phyloP scores from a whole-genome alignment of 2,797 vertebrate species.

The Premnoplex brunnescens region DNA sequence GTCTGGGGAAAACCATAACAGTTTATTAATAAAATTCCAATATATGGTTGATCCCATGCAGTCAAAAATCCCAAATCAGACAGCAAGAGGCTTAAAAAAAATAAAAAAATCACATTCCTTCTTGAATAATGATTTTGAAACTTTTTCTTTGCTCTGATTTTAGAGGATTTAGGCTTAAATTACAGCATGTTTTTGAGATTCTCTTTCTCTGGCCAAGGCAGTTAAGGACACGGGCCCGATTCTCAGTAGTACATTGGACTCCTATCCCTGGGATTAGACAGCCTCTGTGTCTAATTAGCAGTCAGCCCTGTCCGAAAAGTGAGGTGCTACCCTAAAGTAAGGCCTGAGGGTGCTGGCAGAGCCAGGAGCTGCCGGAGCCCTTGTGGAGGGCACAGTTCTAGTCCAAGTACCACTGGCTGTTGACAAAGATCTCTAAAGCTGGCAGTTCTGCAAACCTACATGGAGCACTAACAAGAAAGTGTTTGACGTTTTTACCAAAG shows the following conservation, averaged over 20 bases:
- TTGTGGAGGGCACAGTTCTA: neutral
- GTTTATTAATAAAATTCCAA: neutral
- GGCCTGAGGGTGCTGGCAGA: neutral
- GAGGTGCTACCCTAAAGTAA: neutral
- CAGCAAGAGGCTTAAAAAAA: neutral
- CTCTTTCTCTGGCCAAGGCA: neutral
- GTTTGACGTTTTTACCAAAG: neutral
- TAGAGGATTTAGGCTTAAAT: neutral
- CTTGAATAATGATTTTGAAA: neutral
- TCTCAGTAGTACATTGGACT: neutral
- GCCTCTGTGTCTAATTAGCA: neutral
- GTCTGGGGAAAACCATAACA: neutral
- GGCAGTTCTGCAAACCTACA: neutral
- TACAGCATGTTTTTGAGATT: neutral
- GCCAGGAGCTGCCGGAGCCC: neutral
- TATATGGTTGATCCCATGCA: neutral
- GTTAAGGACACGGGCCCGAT: neutral
- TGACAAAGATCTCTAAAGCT: neutral
- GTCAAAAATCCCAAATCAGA: neutral
- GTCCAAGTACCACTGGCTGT: neutral
- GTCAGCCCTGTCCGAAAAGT: neutral
- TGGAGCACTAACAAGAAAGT: neutral
- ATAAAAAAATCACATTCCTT: neutral
- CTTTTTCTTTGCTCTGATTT: neutral
- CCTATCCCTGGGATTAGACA: neutral